Evolutionary conservation across 2,797 vertebrate genomes (phyloP).

Genomic region (Moxostoma hubbsi): DNA sequence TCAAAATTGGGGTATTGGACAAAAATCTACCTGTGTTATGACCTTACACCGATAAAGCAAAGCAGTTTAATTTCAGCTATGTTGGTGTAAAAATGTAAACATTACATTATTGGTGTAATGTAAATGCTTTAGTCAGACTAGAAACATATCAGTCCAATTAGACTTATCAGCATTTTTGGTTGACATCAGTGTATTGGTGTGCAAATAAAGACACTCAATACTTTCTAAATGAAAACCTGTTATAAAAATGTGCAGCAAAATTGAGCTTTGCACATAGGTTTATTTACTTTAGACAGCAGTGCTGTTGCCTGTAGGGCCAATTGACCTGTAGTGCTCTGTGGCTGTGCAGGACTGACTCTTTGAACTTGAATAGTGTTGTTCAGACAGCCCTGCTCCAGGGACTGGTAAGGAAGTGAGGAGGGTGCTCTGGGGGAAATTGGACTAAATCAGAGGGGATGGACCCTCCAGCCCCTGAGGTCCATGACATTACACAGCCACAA

Average conservation of each 20-base stretch:
- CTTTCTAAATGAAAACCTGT: conserved; percentile 31
- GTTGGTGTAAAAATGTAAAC: no score
- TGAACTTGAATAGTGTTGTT: conserved; percentile 70
- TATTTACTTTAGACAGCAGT: conserved; percentile 54
- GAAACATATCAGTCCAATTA: no score
- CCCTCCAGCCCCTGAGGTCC: conserved; percentile 73
- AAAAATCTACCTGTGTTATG: no score
- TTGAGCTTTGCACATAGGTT: conserved; percentile 53
- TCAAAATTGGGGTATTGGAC: no score
- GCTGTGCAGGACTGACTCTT: conserved; percentile 59
- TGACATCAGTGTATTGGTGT: no score
- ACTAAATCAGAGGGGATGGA: conserved; percentile 75
- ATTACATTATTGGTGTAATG: no score
- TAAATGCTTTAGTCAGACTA: no score
- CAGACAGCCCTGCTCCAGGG: conserved; percentile 45
- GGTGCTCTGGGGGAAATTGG: conserved; percentile 76
- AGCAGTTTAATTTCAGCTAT: no score
- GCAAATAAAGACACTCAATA: no score
- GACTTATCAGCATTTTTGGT: no score
- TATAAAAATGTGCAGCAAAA: conserved; percentile 52
- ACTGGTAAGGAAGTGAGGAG: conserved; percentile 69
- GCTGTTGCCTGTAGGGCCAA: conserved; percentile 53
- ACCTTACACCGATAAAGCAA: no score
- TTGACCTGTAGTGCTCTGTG: conserved; percentile 57
- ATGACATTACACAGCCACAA: conserved; percentile 60